Percentiles rank a stretch among this genome's conserved stretches.
These are phyloP conservation scores for Parnassius mnemosyne DNA, from an alignment of 2,888 invertebrate species.

Conservation along the genomic window DNA sequence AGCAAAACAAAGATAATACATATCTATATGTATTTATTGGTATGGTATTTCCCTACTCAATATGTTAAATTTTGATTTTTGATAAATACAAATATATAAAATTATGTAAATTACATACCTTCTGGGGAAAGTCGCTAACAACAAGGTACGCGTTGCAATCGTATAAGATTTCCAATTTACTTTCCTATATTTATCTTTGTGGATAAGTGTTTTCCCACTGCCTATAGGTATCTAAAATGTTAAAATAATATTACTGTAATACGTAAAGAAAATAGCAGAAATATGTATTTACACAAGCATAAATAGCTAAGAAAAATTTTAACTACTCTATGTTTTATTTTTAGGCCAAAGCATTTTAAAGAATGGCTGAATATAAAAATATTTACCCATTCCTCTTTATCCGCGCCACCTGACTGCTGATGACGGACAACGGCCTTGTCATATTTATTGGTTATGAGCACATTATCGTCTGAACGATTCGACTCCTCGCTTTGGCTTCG, in stretches of 20 bases:
- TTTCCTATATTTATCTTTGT: slow-evolving; percentile 56
- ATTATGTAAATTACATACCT: slow-evolving; percentile 42
- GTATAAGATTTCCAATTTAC: slow-evolving; percentile 74
- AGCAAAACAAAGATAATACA: too few species aligned
- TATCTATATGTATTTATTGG: too few species aligned
- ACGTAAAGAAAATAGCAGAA: too few species aligned
- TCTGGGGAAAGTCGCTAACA: slow-evolving; percentile 70
- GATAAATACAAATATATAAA: too few species aligned
- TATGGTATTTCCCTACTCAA: too few species aligned
- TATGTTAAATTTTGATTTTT: too few species aligned
- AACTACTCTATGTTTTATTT: too few species aligned
- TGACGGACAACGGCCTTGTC: slow-evolving; percentile 27
- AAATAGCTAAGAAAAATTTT: too few species aligned
- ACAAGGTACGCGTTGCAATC: slow-evolving; percentile 69
- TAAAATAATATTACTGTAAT: not conserved
- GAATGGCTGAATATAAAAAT: not conserved
- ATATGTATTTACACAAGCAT: too few species aligned
- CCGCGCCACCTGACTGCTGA: not conserved
- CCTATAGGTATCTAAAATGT: slow-evolving; percentile 66
- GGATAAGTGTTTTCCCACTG: slow-evolving; percentile 66
- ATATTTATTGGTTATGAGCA: slow-evolving; percentile 42
- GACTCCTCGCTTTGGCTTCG: slow-evolving; percentile 38
- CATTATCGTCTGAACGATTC: slow-evolving; percentile 40
- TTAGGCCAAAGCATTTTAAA: too few species aligned
- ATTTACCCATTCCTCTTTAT: slow-evolving; percentile 38